Evolutionary conservation across 2,888 invertebrate genomes (phyloP).

Genomic region (Trypoxylon attenuatum): DNA sequence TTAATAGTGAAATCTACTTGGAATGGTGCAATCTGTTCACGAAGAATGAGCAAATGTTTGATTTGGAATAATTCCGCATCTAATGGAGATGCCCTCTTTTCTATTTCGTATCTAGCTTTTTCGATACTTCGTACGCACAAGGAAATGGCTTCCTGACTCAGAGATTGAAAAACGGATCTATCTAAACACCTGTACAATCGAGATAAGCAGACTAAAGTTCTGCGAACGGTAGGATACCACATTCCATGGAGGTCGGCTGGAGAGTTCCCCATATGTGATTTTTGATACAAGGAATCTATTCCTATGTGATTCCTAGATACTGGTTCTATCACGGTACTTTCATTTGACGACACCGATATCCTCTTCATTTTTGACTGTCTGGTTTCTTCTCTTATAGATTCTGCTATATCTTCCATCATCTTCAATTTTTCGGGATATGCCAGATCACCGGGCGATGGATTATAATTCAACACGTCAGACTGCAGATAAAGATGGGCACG

Average conservation of each 20-base stretch:
- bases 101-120: conserved; percentile 87
- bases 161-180: conserved; percentile 94
- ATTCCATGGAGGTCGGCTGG: conserved; percentile 98
- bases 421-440: conserved; percentile 98
- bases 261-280: conserved; percentile 78
- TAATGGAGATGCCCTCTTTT: conserved; percentile 84
- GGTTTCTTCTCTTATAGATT: conserved; percentile 69
- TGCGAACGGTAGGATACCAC: conserved; percentile 99
- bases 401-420: conserved; percentile 91
- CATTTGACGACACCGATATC: conserved; percentile 66
- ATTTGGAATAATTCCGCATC: conserved; percentile 98
- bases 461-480: conserved; percentile 90
- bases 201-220: conserved; percentile 95
- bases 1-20: conserved; percentile 95
- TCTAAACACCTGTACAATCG: conserved; percentile 95
- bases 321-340: conserved; percentile 56
- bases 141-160: conserved; percentile 96
- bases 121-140: conserved; percentile 94
- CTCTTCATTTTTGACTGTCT: conserved; percentile 66
- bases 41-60: conserved; percentile 95
- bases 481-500: conserved; percentile 95
- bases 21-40: conserved; percentile 99
- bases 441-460: conserved; percentile 95
- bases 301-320: conserved; percentile 63
- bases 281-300: conserved; percentile 66